Evolutionary conservation across 2,888 invertebrate species (phyloP), one percentile per base, ranked within the genome.

Genomic region (Drosophila bunnanda): DNA sequence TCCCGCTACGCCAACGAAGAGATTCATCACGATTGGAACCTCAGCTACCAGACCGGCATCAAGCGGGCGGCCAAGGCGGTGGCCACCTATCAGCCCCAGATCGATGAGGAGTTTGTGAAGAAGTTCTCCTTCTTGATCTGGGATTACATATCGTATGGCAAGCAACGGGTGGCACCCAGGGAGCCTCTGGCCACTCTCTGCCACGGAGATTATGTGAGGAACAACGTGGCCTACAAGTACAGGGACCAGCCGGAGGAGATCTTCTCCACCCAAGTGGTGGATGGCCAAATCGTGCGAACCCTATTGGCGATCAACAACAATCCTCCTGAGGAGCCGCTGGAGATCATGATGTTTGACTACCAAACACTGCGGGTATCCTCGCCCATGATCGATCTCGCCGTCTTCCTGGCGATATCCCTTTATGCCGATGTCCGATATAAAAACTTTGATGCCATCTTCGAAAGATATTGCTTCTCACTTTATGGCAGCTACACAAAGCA

Each of bases 261-360:
- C 12, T 17, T 48, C 30, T 17, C 17, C 1, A 17, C 7, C 30
- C 7, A 17, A 13, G 0, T 17, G 2, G 48, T 13, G 4, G 17
- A 48, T 30, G 48, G 48, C 17, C 30, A 30, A 48, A 30, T 48
- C 12, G 17, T 30, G 30, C 48, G 48, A 20, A 30, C 8, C 0
- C 20, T 20, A 8, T 20, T 4, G 8, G 48, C 13, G 13, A 50
- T 50, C 20, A 32, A 50, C 13, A 2, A 32, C 13, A 50, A 50
- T 15, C 48, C 48, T 1, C 32, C 48, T 2, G 77, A 59, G 0
- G 58, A 48, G 12, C 92, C 92, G 0, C 53, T 69, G 6, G 90
- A 87, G 4, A 78, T 89, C 1, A 91, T 92, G 85, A 91, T 92
- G 91, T 92, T 92, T 64, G 92, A 92, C 80, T 90, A 92, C 41